Conservation (phyloP, 2,888 invertebrate species). For the Brachypterus glaber region DNA sequence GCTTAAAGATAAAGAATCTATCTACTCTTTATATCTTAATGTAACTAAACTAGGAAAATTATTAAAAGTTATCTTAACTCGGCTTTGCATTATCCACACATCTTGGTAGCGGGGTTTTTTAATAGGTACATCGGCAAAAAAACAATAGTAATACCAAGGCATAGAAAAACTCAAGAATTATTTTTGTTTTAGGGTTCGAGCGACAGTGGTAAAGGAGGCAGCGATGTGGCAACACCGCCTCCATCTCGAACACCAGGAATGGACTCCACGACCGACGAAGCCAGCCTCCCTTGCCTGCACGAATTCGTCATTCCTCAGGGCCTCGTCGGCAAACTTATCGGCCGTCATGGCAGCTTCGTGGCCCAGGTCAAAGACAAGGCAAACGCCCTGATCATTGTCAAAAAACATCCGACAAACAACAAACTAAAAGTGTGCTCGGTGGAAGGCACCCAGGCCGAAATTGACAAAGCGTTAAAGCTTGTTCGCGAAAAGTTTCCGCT, state of each 20-base stretch:
- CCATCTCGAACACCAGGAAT: constrained; percentile 46
- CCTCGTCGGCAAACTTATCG: constrained; percentile 80
- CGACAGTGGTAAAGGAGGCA: constrained; percentile 76
- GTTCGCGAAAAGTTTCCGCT: constrained; percentile 79
- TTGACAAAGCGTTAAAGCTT: constrained; percentile 72
- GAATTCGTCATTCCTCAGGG: constrained; percentile 67
- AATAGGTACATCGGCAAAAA: too few species aligned
- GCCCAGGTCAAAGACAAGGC: constrained; percentile 69
- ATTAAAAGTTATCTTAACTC: constrained; percentile 7
- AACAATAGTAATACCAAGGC: too few species aligned
- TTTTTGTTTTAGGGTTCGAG: constrained; percentile 55
- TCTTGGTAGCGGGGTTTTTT: too few species aligned
- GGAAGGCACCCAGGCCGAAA: constrained; percentile 54
- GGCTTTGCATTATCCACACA: too few species aligned
- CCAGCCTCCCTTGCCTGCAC: constrained; percentile 42
- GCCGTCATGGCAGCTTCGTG: constrained; percentile 73
- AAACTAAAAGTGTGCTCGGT: constrained; percentile 68
- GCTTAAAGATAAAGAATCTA: too few species aligned
- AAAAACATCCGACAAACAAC: constrained; percentile 59
- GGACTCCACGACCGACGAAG: constrained; percentile 35
- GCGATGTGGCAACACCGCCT: constrained; percentile 62
- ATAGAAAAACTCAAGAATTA: too few species aligned
- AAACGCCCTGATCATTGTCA: constrained; percentile 69
- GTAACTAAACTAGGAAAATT: background rate
- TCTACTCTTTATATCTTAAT: background rate